A percentile compares a stretch with the other conserved stretches of the same genome.
These are phyloP conservation scores for Clarias macrocephalus DNA, from an alignment of 2,113 vertebrate species.

Conservation along the genomic window DNA sequence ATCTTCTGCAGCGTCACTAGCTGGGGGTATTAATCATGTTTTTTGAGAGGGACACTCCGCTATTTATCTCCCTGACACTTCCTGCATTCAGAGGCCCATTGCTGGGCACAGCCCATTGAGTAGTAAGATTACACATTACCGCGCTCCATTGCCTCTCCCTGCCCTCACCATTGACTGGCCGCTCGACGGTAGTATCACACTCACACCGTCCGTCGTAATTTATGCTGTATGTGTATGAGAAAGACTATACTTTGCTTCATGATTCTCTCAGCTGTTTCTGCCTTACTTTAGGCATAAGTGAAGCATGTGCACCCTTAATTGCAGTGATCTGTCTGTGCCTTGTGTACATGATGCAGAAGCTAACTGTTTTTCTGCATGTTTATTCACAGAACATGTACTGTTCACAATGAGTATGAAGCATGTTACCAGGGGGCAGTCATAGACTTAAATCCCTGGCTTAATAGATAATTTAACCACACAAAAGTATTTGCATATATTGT, in stretches of 20 bases:
- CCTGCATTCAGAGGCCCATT: conserved; percentile 90
- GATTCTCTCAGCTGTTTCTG: conserved; percentile 37
- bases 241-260: conserved; percentile 61
- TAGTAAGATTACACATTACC: conserved; percentile 99
- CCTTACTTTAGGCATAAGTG: conserved; percentile 58
- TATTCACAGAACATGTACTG: conserved; percentile 37
- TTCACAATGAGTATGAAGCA: background rate
- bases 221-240: conserved; percentile 82
- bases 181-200: conserved; percentile 91
- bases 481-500: background rate
- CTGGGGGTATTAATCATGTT: conserved; percentile 99
- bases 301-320: conserved; percentile 55
- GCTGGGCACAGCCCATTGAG: conserved; percentile 99
- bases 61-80: conserved; percentile 99
- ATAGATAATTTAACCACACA: background rate
- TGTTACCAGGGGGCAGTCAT: background rate
- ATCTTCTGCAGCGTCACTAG: conserved; percentile 98
- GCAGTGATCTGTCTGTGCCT: conserved; percentile 48
- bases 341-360: conserved; percentile 27
- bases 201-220: conserved; percentile 93
- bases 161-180: conserved; percentile 99
- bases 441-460: background rate
- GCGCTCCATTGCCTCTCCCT: conserved; percentile 98
- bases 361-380: conserved; percentile 39
- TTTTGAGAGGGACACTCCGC: conserved; percentile 99